Percentiles rank a stretch among this genome's conserved stretches.
These are phyloP conservation scores for Brachionichthys hirsutus DNA, from an alignment of 2,113 vertebrate genomes.

Conservation along the genomic window DNA sequence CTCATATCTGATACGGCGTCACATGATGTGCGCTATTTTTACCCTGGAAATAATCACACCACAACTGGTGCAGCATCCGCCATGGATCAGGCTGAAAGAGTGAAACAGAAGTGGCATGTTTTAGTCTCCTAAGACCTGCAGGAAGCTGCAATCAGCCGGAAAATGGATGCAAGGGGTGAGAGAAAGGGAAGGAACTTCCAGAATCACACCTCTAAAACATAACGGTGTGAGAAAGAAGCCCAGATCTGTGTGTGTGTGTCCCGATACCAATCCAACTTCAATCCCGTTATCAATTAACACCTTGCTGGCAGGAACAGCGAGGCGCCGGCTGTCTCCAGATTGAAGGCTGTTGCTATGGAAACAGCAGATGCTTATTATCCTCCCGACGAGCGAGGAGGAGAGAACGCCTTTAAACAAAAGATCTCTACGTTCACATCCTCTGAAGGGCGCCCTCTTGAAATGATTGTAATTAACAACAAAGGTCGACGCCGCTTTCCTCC, in stretches of 20 bases:
- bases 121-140: neutral
- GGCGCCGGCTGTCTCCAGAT: slow-evolving; percentile 39
- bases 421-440: slow-evolving; percentile 1
- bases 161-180: no score
- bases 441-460: slow-evolving; percentile 12
- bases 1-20: slow-evolving; percentile 11
- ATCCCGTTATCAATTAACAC: slow-evolving; percentile 68
- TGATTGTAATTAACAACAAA: neutral
- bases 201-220: no score
- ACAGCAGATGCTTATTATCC: slow-evolving; percentile 53
- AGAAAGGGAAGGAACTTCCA: no score
- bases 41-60: neutral
- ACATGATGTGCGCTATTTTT: slow-evolving; percentile 17
- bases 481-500: no score
- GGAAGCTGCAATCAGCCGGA: slow-evolving; percentile 6
- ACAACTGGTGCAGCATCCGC: slow-evolving; percentile 13
- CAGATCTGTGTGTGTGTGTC: neutral
- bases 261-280: slow-evolving; percentile 1
- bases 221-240: no score
- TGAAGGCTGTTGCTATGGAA: slow-evolving; percentile 67
- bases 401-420: slow-evolving; percentile 12
- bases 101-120: neutral
- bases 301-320: slow-evolving; percentile 52
- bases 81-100: slow-evolving; percentile 2
- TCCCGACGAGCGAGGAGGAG: slow-evolving; percentile 3